Base-by-base conservation (phyloP, 2,797 vertebrate species). In the Nothura maculosa region DNA sequence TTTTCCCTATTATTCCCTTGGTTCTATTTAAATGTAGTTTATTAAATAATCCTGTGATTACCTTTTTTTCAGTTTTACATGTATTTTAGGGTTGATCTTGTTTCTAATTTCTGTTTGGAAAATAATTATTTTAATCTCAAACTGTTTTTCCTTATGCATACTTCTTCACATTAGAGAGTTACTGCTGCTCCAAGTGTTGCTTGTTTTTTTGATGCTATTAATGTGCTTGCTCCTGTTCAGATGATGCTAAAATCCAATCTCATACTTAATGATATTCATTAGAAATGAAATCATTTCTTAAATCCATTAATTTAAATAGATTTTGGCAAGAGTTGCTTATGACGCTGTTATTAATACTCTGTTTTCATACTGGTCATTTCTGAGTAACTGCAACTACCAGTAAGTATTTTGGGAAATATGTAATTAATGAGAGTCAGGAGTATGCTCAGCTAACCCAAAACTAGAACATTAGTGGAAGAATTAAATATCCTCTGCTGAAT, bases 171-270 rank as follows among this genome's bases (percentile, higher is more conserved):
- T 77, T 61, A 47, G 28, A 91, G 34, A 66, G 22, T 32, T 82
- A 85, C 42, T 60, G 14, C 73, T 34, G 40, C 40, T 92, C 43
- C 45, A 77, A 55, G 32, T 76, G 45, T 45, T 94, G 43, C 62
- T 75, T 43, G 55, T 45, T 28, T 38, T 94, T 94, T 90, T 81
- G 67, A 89, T 90, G 77, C 27, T 3, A 79, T 7, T 78, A 34
- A 52, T 24, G 12, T 62, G 92, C 50, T 66, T 54, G 61, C 0
- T 11, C 47, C 30, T 89, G 83, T 89, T 89, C 83, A 88, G 69
- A 82, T 87, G 70, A 40, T 89, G 36, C 57, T 86, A 76, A 87
- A 92, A 93, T 82, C 89, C 78, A 86, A 22, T 78, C 55, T 89
- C 20, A 5, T 43, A 25, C 64, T 79, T 87, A 86, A 77, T 54